Base-by-base conservation (phyloP, 2,797 vertebrate species). In the Tapera naevia region DNA sequence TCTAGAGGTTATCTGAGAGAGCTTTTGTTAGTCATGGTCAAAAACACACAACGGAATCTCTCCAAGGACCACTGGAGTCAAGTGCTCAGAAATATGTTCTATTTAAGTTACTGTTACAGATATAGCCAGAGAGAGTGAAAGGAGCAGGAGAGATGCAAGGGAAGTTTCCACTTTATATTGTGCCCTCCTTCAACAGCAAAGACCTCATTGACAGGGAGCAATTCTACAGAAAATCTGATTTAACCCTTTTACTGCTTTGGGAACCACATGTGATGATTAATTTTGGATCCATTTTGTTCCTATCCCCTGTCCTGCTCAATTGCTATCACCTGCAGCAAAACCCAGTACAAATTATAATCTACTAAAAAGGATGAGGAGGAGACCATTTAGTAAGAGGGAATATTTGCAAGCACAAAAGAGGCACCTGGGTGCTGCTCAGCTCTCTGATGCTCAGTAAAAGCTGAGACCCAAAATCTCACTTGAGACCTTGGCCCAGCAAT, bases 21-120 rank as follows among this genome's bases (percentile, higher is more conserved):
- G 8, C 25, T 86, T 39, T 51, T 0, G 0, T 30, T 1, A 1
- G 33, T 11, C 28, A 35, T 1, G 3, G 51, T 43, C 41, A 64
- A 9, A 19, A 62, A 23, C 7, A 56, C 2, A 7, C 39, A 35
- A 35, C 28, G 4, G 14, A 60, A 82, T 53, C 74, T 41, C 21
- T 58, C n/a, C 39, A 54, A 35, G 46, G 17, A 64, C 10, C 8
- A 8, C 0, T 37, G 27, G 11, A 10, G 17, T 53, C 62, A 79
- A 67, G 24, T 7, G 7, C 39, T 64, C 45, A 58, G 67, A 85
- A 94, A 24, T 3, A n/a, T 4, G 5, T 23, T 32, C 35, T 35
- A 15, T 50, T 74, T n/a, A 50, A 64, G 7, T 37, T 35, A 30
- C 22, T 1, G 2, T 39, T 37, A 54, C 0, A 67, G 71, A 37